These are phyloP conservation scores for Carcinoscorpius rotundicauda DNA, from an alignment of 1,140 invertebrate species.

Conservation along the genomic window DNA sequence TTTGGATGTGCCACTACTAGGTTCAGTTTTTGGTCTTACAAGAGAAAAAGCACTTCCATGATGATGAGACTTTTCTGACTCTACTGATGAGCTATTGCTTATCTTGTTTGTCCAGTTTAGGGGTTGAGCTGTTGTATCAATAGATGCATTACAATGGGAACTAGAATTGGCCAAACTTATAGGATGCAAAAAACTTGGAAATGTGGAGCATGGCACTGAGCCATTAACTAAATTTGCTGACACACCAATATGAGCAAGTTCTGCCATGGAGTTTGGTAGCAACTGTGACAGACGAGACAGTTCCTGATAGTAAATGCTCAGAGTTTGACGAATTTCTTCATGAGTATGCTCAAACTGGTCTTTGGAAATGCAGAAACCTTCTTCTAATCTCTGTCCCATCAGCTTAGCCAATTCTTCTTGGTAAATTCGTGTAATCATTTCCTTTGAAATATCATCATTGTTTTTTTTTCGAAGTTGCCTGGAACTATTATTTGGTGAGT, in stretches of 20 bases:
- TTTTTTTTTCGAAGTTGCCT: neutral
- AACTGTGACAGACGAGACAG: conserved; percentile 56
- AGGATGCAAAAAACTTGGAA: no score
- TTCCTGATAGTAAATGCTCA: conserved; percentile 81
- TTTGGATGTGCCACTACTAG: conserved; percentile 22
- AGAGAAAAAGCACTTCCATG: conserved; percentile 71
- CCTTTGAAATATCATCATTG: conserved; percentile 89
- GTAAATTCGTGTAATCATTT: conserved; percentile 93
- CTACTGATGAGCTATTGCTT: no score
- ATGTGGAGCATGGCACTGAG: no score
- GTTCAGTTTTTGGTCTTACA: conserved; percentile 64
- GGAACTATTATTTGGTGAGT: no score
- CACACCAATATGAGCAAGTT: no score
- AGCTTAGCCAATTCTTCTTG: conserved; percentile 90
- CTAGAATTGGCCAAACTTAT: no score
- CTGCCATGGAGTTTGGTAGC: conserved; percentile 1
- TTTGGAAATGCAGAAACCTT: conserved; percentile 20
- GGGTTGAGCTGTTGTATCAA: no score
- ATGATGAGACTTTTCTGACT: conserved; percentile 32
- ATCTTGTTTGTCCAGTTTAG: no score
- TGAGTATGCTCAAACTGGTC: conserved; percentile 53
- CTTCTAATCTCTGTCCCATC: conserved; percentile 46
- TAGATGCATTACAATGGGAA: no score
- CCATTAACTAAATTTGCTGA: no score
- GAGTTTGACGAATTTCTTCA: conserved; percentile 72